These are phyloP conservation scores for Clostera curtula DNA, from an alignment of 2,888 invertebrate species.

Conservation along the genomic window DNA sequence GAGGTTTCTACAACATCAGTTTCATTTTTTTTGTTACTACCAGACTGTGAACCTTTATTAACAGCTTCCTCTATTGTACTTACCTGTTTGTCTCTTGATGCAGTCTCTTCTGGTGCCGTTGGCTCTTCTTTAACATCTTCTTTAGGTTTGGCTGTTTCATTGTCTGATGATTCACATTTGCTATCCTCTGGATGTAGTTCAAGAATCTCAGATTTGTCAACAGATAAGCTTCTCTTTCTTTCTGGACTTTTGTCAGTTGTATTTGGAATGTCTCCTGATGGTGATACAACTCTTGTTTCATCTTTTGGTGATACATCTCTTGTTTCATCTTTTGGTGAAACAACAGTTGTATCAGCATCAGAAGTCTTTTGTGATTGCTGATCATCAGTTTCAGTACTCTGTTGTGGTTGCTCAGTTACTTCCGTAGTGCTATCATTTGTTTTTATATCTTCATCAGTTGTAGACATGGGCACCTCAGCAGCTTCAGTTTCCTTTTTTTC, in stretches of 20 bases:
- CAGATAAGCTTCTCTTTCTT: slow-evolving; percentile 35
- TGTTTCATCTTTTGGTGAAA: slow-evolving; percentile 43
- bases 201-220: slow-evolving; percentile 55
- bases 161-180: slow-evolving; percentile 45
- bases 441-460: slow-evolving; percentile 45
- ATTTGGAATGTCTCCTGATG: too few relatives aligned
- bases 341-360: slow-evolving; percentile 46
- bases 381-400: slow-evolving; percentile 16
- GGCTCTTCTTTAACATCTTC: slow-evolving; percentile 11
- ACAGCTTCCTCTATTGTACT: slow-evolving; percentile 54
- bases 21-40: slow-evolving; percentile 34
- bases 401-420: slow-evolving; percentile 12
- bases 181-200: slow-evolving; percentile 56
- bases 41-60: slow-evolving; percentile 37
- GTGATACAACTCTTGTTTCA: slow-evolving; percentile 11
- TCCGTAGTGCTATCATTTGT: slow-evolving; percentile 17
- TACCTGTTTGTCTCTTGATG: slow-evolving; percentile 43
- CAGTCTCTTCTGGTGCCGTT: slow-evolving; percentile 13
- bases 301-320: slow-evolving; percentile 31
- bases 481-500: slow-evolving; percentile 14
- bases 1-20: slow-evolving; percentile 58
- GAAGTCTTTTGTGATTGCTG: slow-evolving; percentile 23
- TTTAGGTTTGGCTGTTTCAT: slow-evolving; percentile 34
- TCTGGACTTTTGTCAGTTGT: slow-evolving; percentile 15
- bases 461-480: slow-evolving; percentile 34